phyloP scores from a whole-genome alignment of 2,113 vertebrate genomes.

The rat (Rattus norvegicus) region GRCr8 NC_086029.1:49470001-49470500 shows the following conservation, averaged over 20 bases:
- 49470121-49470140: neutral
- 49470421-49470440: neutral
- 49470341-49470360: neutral
- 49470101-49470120: neutral
- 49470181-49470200: neutral
- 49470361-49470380: neutral
- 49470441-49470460: neutral
- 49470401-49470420: neutral
- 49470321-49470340: neutral
- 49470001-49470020: neutral
- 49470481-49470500: neutral
- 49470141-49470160: accelerated
- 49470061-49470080: neutral
- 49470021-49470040: neutral
- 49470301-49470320: neutral
- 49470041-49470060: neutral
- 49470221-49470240: neutral
- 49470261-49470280: neutral
- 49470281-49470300: neutral
- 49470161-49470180: neutral
- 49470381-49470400: neutral
- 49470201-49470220: neutral
- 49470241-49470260: neutral
- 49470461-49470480: neutral
- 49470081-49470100: neutral